Conservation (phyloP, 2,888 invertebrate species). For the Eurytoma adleriae region DNA sequence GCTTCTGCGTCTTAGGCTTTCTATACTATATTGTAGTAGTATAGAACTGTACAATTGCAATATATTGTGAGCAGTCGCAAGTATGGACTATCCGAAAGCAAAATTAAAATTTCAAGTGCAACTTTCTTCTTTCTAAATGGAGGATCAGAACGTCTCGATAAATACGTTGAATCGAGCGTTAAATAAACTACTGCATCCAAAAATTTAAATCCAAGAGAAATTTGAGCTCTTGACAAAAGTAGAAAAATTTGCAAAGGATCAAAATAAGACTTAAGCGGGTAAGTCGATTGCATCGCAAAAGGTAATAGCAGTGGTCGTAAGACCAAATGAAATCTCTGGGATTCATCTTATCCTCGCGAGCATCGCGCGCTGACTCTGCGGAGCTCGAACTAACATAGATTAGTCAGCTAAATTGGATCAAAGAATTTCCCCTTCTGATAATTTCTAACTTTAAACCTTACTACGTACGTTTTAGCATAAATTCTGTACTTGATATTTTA, state of each 20-base stretch:
- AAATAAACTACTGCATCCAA: too few relatives aligned
- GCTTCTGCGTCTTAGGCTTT: conserved; percentile 10
- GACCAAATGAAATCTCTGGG: conserved; percentile 27
- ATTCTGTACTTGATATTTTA: too few relatives aligned
- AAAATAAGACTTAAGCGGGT: conserved; percentile 8
- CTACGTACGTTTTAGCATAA: too few relatives aligned
- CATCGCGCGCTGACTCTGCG: background rate
- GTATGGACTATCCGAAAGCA: background rate
- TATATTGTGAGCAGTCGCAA: too few relatives aligned
- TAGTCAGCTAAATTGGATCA: conserved; percentile 23
- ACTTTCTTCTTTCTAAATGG: too few relatives aligned
- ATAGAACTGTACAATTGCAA: too few relatives aligned
- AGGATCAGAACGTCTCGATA: too few relatives aligned
- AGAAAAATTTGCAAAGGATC: conserved; percentile 14
- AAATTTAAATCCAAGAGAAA: background rate
- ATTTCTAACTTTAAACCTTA: background rate
- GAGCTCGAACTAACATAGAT: background rate
- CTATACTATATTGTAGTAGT: conserved; percentile 9
- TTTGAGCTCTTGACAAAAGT: background rate
- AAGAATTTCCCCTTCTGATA: conserved; percentile 25
- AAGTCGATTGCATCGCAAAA: conserved; percentile 24
- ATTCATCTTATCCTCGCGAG: conserved; percentile 24
- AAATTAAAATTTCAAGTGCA: too few relatives aligned
- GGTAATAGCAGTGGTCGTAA: conserved; percentile 25
- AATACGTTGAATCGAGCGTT: too few relatives aligned